Evolutionary conservation across 2,888 invertebrate genomes (phyloP).

Genomic region (Helobdella robusta): DNA sequence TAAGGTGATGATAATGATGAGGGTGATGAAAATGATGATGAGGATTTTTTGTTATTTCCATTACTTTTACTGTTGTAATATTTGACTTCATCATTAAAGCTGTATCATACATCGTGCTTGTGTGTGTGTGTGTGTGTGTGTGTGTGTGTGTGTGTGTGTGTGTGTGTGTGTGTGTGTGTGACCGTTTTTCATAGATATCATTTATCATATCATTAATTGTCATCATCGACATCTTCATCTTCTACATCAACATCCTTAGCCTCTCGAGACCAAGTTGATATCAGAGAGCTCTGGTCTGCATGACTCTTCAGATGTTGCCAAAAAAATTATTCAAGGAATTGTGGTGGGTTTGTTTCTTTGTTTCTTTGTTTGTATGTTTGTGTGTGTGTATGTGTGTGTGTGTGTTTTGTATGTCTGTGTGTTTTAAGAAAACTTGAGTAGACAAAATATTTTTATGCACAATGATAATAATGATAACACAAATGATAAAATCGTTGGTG

Average conservation of each 20-base stretch:
- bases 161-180: background rate
- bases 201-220: background rate
- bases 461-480: background rate
- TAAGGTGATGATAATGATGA: too few species aligned
- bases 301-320: conserved; percentile 69
- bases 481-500: background rate
- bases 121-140: background rate
- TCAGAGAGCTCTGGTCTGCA: conserved; percentile 69
- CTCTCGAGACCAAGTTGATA: conserved; percentile 75
- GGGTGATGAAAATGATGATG: too few species aligned
- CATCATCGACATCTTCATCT: background rate
- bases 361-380: background rate
- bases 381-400: background rate
- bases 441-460: background rate
- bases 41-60: background rate
- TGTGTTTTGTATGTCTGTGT: background rate
- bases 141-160: background rate
- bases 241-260: conserved; percentile 35
- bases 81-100: background rate
- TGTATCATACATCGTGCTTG: too few species aligned
- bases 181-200: too few species aligned
- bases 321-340: conserved; percentile 67
- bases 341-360: conserved; percentile 55
- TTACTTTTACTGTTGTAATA: background rate
- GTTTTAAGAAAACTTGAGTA: background rate